A percentile compares a stretch with the other conserved stretches of the same genome.
phyloP scores from a whole-genome alignment of 2,113 vertebrate species.

The Candoia aspera region DNA sequence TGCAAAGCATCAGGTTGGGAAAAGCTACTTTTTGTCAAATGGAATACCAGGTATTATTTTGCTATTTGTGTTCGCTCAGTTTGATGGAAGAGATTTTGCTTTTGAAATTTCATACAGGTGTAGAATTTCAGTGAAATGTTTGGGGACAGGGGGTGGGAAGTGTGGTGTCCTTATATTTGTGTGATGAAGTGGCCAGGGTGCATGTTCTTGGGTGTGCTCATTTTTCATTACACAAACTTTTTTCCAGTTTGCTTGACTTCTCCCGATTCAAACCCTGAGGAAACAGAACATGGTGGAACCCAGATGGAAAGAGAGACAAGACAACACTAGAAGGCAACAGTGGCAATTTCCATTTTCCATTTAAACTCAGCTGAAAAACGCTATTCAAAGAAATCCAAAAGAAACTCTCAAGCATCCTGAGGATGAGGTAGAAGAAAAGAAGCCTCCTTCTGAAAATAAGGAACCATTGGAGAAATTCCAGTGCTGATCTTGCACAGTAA shows the following conservation, averaged over 20 bases:
- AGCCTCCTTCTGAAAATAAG: not conserved
- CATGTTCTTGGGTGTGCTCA: not conserved
- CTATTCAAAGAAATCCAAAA: not conserved
- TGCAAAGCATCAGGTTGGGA: not conserved
- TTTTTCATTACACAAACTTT: not conserved
- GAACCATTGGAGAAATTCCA: not conserved
- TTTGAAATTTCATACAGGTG: not conserved
- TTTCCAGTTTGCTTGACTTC: not conserved
- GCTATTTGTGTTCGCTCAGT: not conserved
- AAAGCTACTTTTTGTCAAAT: not conserved
- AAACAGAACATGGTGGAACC: not conserved
- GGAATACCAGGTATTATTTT: not conserved
- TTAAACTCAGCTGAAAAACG: not conserved
- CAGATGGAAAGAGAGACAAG: not conserved
- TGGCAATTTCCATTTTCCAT: not conserved
- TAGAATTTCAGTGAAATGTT: not conserved
- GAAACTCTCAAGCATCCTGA: not conserved
- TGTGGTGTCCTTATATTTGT: not conserved
- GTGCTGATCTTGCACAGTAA: not conserved
- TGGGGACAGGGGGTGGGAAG: not conserved
- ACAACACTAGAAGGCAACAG: not conserved
- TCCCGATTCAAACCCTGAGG: not conserved
- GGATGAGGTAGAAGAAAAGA: not conserved
- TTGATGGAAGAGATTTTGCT: not conserved
- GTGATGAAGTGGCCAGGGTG: not conserved